A percentile compares a stretch with the other conserved stretches of the same genome.
Evolutionary conservation across 2,797 vertebrate genomes (phyloP).

Genomic region (Siniperca undulata): DNA sequence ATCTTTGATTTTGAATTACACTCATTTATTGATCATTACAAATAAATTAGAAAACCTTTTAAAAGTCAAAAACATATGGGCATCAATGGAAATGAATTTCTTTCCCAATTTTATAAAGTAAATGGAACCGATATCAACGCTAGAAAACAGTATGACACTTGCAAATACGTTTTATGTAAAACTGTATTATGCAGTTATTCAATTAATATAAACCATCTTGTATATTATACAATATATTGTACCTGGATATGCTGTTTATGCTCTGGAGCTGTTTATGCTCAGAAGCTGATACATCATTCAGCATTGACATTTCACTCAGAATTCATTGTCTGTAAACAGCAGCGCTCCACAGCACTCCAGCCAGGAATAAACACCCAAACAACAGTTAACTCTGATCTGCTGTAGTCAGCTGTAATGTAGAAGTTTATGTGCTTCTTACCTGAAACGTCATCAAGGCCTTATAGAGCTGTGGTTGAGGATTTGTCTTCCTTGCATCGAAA

Average conservation of each 20-base stretch:
- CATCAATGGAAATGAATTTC: background rate
- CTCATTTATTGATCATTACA: background rate
- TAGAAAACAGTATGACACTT: background rate
- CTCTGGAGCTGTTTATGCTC: too few relatives aligned
- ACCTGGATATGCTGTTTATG: too few relatives aligned
- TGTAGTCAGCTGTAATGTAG: background rate
- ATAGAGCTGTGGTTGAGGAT: constrained; percentile 81
- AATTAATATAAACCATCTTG: background rate
- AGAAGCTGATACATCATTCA: background rate
- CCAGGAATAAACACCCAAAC: constrained; percentile 5
- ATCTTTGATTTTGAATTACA: background rate
- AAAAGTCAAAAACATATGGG: background rate
- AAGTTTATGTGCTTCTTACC: constrained; percentile 76
- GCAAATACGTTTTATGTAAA: background rate
- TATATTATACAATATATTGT: background rate
- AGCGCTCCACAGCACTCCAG: constrained; percentile 18
- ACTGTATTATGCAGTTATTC: background rate
- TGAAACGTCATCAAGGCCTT: constrained; percentile 88
- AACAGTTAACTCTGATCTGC: constrained; percentile 3
- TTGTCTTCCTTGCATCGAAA: constrained; percentile 88
- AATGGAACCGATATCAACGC: background rate
- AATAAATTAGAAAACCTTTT: background rate
- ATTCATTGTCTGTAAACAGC: constrained; percentile 9
- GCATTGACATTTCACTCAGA: constrained; percentile 35
- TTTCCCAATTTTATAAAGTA: background rate